phyloP scores from a whole-genome alignment of 2,797 vertebrate species.

The Fistularia tabacaria region DNA sequence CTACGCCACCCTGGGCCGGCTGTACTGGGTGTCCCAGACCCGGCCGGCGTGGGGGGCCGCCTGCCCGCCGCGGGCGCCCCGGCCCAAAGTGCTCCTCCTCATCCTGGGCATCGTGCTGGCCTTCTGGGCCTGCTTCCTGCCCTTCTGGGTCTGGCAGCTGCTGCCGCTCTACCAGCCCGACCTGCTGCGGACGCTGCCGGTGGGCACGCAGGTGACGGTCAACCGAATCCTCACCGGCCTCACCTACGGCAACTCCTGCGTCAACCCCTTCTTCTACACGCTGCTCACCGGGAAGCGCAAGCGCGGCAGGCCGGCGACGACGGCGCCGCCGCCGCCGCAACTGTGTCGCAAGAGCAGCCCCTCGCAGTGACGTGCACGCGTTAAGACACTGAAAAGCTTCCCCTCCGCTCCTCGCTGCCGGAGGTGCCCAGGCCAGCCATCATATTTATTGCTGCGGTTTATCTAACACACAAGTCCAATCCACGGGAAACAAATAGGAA shows the following conservation, averaged over 20 bases:
- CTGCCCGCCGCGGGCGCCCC: slow-evolving; percentile 74
- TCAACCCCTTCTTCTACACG: slow-evolving; percentile 88
- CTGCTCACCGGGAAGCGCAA: slow-evolving; percentile 78
- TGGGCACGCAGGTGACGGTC: slow-evolving; percentile 80
- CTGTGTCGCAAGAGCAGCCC: slow-evolving; percentile 75
- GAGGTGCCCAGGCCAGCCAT: too few relatives aligned
- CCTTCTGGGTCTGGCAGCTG: slow-evolving; percentile 88
- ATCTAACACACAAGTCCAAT: too few relatives aligned
- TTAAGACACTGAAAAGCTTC: too few relatives aligned
- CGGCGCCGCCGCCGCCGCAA: slow-evolving; percentile 65
- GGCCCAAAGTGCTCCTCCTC: slow-evolving; percentile 81
- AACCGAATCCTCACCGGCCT: slow-evolving; percentile 83
- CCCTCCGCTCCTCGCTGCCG: too few relatives aligned
- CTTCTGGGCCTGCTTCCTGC: slow-evolving; percentile 87
- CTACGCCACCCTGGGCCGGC: slow-evolving; percentile 78
- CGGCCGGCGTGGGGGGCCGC: slow-evolving; percentile 70
- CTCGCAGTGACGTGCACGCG: slow-evolving; percentile 37
- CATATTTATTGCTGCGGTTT: too few relatives aligned
- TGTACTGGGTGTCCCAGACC: slow-evolving; percentile 85
- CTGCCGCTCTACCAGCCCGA: slow-evolving; percentile 80
- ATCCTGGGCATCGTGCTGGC: slow-evolving; percentile 82
- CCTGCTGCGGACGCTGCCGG: slow-evolving; percentile 69
- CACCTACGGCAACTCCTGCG: slow-evolving; percentile 85
- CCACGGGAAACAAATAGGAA: too few relatives aligned
- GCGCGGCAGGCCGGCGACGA: slow-evolving; percentile 53